Base-by-base conservation (phyloP, 2,797 vertebrate species). In the Enteromius trimaculatus region DNA sequence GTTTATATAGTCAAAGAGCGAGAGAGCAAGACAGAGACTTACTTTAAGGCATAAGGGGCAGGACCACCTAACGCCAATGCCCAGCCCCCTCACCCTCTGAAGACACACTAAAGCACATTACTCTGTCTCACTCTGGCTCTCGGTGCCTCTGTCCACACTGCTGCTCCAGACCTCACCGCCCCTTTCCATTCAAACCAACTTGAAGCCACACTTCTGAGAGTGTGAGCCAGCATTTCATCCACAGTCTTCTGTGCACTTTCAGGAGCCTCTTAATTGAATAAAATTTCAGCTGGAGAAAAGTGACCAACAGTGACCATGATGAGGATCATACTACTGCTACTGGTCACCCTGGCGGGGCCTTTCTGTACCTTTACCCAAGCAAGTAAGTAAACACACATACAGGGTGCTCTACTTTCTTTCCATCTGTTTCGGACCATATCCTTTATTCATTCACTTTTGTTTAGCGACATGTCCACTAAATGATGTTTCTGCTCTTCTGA, bases 311-410 rank as follows among this genome's bases (percentile, higher is more conserved):
- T 82, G 88, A 83, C 80, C 92, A 90, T 81, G 84, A 94, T 94
- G 92, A 94, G 92, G 89, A 86, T 91, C 85, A 88, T 91, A 81
- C 91, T 94, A 88, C 86, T 95, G 90, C 86, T 95, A 78, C 91
- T 94, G 86, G 55, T 92, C 89, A 92, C 93, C 91, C 91, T 95
- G 87, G 87, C 70, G 6, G 94, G 92, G 76, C 90, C 92, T 31
- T 92, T 94, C 90, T 93, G 90, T 81, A 88, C 89, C 84, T 88
- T 92, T 87, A 90, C 92, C 84, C 87, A 84, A 87, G 92, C 93
- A 92, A 93, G 95, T 95, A 94, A 95, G 95, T 94, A 62, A 76
- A 31, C 4, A 55, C 21, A 49, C 17, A 31, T 80, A 86, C 89
- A 85, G 1, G 19, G 29, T 51, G n/a, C 34, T 64, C 21, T 62